These are phyloP conservation scores for Girardia tigrina DNA, from an alignment of 2,888 invertebrate species.

Conservation along the genomic window DNA sequence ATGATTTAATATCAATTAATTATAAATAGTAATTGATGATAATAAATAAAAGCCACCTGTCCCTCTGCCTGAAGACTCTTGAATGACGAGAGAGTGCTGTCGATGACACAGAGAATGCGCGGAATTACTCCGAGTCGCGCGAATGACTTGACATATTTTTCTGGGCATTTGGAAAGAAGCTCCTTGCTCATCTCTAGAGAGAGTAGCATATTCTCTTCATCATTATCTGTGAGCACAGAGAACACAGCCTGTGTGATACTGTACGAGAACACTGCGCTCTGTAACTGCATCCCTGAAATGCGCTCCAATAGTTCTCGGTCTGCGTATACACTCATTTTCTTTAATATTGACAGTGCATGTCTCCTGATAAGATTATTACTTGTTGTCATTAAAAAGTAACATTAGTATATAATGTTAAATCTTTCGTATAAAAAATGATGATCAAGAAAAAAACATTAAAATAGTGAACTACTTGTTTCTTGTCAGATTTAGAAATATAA, in stretches of 20 bases:
- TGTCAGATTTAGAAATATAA: no score
- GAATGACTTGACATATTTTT: conserved; percentile 28
- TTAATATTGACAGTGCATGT: conserved; percentile 62
- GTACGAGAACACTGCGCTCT: conserved; percentile 24
- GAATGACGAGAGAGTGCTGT: conserved; percentile 10
- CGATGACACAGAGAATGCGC: conserved; percentile 27
- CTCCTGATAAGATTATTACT: neutral
- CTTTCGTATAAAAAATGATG: no score
- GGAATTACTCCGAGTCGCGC: conserved; percentile 28
- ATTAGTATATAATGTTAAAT: neutral
- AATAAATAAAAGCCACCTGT: conserved; percentile 17
- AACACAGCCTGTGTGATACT: conserved; percentile 27
- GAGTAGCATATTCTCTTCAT: conserved; percentile 85
- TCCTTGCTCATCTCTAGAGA: conserved; percentile 84
- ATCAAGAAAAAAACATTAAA: no score
- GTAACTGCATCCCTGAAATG: conserved; percentile 24
- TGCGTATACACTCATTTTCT: conserved; percentile 83
- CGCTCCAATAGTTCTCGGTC: conserved; percentile 19
- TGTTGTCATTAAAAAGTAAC: neutral
- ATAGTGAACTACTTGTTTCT: no score
- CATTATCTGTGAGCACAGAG: conserved; percentile 55
- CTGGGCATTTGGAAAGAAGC: conserved; percentile 64
- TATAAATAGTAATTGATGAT: neutral
- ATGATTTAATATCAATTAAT: neutral
- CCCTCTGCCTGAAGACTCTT: conserved; percentile 26